Conservation (phyloP, 2,797 vertebrate species). For the Varecia variegata region DNA sequence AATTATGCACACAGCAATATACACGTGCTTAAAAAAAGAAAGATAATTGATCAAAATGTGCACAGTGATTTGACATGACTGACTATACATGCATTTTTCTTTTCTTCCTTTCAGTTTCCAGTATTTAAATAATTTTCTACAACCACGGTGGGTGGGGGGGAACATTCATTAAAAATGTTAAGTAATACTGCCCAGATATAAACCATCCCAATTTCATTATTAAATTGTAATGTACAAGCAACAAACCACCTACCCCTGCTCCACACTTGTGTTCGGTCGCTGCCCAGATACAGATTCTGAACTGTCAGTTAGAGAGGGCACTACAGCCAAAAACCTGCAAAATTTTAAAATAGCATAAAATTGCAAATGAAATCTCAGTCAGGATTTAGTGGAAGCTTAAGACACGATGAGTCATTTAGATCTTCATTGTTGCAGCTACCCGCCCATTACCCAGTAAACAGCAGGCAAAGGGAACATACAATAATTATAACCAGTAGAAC, state of each 20-base stretch:
- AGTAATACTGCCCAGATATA: neutral
- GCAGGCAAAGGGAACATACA: neutral
- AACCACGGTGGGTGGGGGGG: neutral
- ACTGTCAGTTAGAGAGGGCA: slow-evolving; percentile 97
- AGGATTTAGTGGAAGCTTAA: neutral
- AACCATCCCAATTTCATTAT: neutral
- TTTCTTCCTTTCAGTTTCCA: neutral
- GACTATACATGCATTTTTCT: neutral
- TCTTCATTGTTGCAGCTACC: neutral
- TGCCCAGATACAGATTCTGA: slow-evolving; percentile 98
- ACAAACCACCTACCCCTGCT: slow-evolving; percentile 91
- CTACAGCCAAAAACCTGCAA: slow-evolving; percentile 96
- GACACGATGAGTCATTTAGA: neutral
- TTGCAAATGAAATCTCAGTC: neutral
- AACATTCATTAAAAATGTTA: neutral
- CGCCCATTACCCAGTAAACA: neutral
- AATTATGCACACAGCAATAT: neutral
- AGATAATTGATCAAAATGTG: neutral
- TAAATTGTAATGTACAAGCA: neutral
- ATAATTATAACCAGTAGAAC: neutral
- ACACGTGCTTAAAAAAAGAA: neutral
- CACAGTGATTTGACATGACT: neutral
- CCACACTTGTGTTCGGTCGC: slow-evolving; percentile 98
- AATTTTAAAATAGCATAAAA: neutral
- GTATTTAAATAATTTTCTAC: neutral